Conservation (phyloP, 2,888 invertebrate genomes). For the Aproaerema taeniolella region DNA sequence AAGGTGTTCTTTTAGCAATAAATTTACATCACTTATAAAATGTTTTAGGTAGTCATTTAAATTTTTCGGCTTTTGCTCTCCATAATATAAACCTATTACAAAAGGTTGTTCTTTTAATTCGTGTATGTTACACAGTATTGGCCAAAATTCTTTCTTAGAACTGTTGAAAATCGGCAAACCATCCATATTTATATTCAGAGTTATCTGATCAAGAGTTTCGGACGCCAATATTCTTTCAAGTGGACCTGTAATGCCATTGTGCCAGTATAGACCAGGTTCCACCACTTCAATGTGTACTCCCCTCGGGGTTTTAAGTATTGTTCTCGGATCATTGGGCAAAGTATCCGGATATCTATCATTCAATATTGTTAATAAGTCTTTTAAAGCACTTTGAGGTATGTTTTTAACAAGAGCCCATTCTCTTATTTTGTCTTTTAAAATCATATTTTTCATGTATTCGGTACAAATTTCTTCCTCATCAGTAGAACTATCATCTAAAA, state of each 20-base stretch:
- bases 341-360: constrained; percentile 2
- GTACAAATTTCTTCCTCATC: constrained; percentile 9
- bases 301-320: constrained; percentile 3
- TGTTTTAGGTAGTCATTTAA: constrained; percentile 8
- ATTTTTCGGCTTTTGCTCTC: constrained; percentile 12
- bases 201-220: not conserved
- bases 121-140: constrained; percentile 11
- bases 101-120: constrained; percentile 8
- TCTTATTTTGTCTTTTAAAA: constrained; percentile 1
- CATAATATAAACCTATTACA: constrained; percentile 10
- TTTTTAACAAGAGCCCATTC: constrained; percentile 3
- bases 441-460: constrained; percentile 7
- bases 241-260: not conserved
- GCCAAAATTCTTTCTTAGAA: constrained; percentile 12
- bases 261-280: constrained; percentile 4
- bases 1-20: constrained; percentile 7
- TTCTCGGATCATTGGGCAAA: constrained; percentile 6
- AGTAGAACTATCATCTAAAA: constrained; percentile 6
- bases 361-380: constrained; percentile 6
- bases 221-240: constrained; percentile 3
- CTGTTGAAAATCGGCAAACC: constrained; percentile 5
- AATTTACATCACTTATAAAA: constrained; percentile 9
- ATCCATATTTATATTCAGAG: constrained; percentile 1
- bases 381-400: constrained; percentile 2
- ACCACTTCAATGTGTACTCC: not conserved